Conservation (phyloP, 2,888 invertebrate species). For the Itoplectis maculator region DNA sequence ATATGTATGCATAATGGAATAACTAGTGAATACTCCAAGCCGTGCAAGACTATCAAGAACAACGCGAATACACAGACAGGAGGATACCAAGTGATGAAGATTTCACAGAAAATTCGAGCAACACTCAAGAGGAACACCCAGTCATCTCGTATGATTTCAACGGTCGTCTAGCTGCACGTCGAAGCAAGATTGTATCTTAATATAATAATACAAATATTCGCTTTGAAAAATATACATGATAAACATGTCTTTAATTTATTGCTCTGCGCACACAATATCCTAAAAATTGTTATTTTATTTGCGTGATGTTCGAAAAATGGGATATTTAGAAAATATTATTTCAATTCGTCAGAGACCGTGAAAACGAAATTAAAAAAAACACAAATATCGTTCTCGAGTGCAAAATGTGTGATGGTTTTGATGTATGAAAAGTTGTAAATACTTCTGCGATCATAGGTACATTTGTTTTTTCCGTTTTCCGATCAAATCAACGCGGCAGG, state of each 20-base stretch:
- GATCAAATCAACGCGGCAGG: conserved; percentile 11
- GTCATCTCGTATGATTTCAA: conserved; percentile 70
- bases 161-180: conserved; percentile 76
- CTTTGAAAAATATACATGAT: conserved; percentile 81
- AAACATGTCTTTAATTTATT: conserved; percentile 82
- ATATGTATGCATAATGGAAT: conserved; percentile 59
- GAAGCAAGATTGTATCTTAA: conserved; percentile 83
- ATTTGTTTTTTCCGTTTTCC: conserved; percentile 40
- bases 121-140: conserved; percentile 74
- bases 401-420: conserved; percentile 58
- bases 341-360: neutral
- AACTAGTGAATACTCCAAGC: conserved; percentile 55
- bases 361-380: conserved; percentile 11
- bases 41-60: conserved; percentile 56
- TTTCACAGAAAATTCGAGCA: conserved; percentile 50
- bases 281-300: conserved; percentile 72
- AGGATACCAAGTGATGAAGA: conserved; percentile 39
- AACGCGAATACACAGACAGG: conserved; percentile 31
- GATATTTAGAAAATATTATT: conserved; percentile 60
- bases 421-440: conserved; percentile 66
- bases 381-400: conserved; percentile 4
- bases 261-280: conserved; percentile 82
- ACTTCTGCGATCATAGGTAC: conserved; percentile 54
- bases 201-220: conserved; percentile 78
- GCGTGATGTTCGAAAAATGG: conserved; percentile 40